phyloP scores from a whole-genome alignment of 2,888 invertebrate genomes.

The Nemotelus pantherinus region DNA sequence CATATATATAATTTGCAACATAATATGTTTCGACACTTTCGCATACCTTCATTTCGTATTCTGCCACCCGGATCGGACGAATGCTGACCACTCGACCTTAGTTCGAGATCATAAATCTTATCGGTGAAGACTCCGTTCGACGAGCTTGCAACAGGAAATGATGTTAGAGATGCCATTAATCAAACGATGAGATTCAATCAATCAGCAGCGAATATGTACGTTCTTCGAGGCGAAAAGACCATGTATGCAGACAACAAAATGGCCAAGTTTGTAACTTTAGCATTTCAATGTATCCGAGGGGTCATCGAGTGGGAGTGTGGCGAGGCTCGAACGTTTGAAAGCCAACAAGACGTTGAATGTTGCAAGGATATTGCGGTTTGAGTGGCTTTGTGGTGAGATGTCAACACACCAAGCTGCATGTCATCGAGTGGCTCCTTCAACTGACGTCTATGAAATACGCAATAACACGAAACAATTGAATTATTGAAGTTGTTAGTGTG shows the following conservation, averaged over 20 bases:
- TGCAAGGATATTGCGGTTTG: conserved; percentile 11
- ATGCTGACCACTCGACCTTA: conserved; percentile 8
- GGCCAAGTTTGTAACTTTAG: not conserved
- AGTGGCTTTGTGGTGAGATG: conserved; percentile 31
- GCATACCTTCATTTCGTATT: conserved; percentile 16
- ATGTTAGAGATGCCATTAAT: conserved; percentile 49
- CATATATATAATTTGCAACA: conserved; percentile 2
- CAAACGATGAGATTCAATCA: conserved; percentile 49
- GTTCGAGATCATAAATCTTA: conserved; percentile 37
- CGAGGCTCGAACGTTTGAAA: not conserved
- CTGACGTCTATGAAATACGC: conserved; percentile 27
- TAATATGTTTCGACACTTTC: conserved; percentile 32
- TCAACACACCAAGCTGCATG: conserved; percentile 27
- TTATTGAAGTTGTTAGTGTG: conserved; percentile 16
- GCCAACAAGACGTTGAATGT: not conserved
- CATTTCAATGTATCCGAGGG: conserved; percentile 13
- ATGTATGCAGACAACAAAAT: not conserved
- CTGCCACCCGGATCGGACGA: not conserved
- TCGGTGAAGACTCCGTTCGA: conserved; percentile 23
- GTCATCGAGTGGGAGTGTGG: not conserved
- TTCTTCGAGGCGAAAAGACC: not conserved
- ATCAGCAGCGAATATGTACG: conserved; percentile 39
- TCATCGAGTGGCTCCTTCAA: conserved; percentile 37
- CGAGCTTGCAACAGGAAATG: conserved; percentile 43
- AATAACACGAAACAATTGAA: conserved; percentile 32